Percentiles rank a stretch among this genome's conserved stretches.
These are phyloP conservation scores for Plebejus melissa DNA, from an alignment of 2,888 invertebrate genomes.

Conservation along the genomic window DNA sequence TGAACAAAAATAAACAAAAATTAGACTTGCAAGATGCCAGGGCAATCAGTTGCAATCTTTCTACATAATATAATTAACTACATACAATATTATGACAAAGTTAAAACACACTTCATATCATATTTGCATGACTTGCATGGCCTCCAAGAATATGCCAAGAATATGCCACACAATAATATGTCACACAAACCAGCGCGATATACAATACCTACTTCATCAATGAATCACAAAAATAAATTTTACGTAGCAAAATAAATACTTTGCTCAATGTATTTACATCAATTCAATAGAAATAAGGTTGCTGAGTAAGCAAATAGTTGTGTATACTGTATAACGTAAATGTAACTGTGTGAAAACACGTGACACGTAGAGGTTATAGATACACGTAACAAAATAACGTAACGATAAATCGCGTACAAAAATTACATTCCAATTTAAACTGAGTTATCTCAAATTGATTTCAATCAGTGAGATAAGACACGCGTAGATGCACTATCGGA, in stretches of 20 bases:
- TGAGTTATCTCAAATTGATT: neutral
- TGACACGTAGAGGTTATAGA: neutral
- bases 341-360: neutral
- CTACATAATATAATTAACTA: neutral
- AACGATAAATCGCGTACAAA: neutral
- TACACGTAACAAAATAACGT: neutral
- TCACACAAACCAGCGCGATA: neutral
- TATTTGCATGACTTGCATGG: slow-evolving; percentile 5
- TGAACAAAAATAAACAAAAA: slow-evolving; percentile 35
- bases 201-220: neutral
- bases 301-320: slow-evolving; percentile 2
- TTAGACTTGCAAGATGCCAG: neutral
- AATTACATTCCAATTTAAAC: neutral
- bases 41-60: neutral
- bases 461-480: neutral
- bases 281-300: neutral
- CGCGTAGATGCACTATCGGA: neutral
- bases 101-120: neutral
- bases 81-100: neutral
- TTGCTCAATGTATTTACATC: neutral
- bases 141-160: neutral
- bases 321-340: neutral
- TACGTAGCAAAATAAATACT: neutral
- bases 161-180: neutral
- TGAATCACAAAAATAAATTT: neutral